Percentiles rank a stretch among this genome's conserved stretches.
phyloP scores from a whole-genome alignment of 2,113 vertebrate genomes.

The Spea multiplicata region DNA sequence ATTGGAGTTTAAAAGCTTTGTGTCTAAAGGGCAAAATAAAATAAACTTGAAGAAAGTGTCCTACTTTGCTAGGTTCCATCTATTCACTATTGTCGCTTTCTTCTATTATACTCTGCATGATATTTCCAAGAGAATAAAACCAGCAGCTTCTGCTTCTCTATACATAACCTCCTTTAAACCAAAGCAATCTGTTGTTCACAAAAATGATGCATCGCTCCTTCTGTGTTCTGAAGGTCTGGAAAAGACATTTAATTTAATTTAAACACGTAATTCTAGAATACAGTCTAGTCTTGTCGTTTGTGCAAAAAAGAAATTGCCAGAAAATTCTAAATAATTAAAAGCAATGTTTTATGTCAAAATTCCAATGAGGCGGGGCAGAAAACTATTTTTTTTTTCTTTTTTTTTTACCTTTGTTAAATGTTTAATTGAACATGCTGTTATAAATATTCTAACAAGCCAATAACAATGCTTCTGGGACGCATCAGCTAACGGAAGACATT shows the following conservation, averaged over 20 bases:
- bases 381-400: no score
- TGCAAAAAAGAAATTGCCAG: no score
- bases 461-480: conserved; percentile 21
- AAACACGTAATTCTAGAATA: no score
- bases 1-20: conserved; percentile 16
- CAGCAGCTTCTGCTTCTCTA: conserved; percentile 17
- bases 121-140: conserved; percentile 20
- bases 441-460: neutral
- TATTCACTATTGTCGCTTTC: conserved; percentile 37
- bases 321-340: no score
- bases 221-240: no score
- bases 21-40: conserved; percentile 33
- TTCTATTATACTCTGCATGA: conserved; percentile 26
- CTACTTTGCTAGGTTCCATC: conserved; percentile 47
- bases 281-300: no score
- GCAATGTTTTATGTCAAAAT: no score
- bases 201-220: no score
- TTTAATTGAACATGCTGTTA: neutral
- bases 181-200: neutral
- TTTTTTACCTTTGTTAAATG: neutral
- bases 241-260: no score
- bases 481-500: conserved; percentile 7
- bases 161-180: conserved; percentile 12
- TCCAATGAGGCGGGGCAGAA: no score
- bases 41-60: conserved; percentile 31